phyloP scores from a whole-genome alignment of 2,797 vertebrate species.

The Darevskia nairensis region DNA sequence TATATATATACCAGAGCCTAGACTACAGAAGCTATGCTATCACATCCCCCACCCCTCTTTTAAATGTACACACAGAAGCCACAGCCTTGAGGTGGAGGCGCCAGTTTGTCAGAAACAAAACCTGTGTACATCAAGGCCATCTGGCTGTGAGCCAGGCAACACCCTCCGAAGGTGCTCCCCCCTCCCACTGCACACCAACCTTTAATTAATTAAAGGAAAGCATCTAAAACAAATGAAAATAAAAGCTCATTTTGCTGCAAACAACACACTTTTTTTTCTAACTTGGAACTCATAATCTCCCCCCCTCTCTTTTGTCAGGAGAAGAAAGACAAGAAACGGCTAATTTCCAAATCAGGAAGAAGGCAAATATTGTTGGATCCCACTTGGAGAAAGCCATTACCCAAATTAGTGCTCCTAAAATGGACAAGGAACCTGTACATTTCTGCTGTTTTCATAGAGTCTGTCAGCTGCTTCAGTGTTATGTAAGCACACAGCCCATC shows the following conservation, averaged over 20 bases:
- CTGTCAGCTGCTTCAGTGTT: background rate
- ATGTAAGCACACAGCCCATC: background rate
- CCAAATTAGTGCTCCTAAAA: background rate
- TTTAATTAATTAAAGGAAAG: background rate
- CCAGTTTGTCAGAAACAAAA: background rate
- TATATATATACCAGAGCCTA: no score
- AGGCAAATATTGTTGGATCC: background rate
- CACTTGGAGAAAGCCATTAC: background rate
- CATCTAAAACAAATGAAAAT: background rate
- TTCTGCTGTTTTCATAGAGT: background rate
- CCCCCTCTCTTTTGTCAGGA: background rate
- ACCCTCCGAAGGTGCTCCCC: background rate
- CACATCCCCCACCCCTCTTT: background rate
- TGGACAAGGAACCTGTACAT: background rate
- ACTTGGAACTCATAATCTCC: conserved; percentile 16
- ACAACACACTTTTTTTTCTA: background rate
- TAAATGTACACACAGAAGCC: background rate
- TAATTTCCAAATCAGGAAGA: background rate
- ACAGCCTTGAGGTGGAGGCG: background rate
- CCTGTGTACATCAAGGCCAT: background rate
- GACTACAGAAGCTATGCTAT: no score
- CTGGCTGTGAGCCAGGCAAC: background rate
- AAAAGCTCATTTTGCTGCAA: background rate
- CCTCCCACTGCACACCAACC: background rate
- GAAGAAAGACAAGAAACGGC: background rate